These are phyloP conservation scores for Pimpla rufipes DNA, from an alignment of 2,888 invertebrate species.

Conservation along the genomic window DNA sequence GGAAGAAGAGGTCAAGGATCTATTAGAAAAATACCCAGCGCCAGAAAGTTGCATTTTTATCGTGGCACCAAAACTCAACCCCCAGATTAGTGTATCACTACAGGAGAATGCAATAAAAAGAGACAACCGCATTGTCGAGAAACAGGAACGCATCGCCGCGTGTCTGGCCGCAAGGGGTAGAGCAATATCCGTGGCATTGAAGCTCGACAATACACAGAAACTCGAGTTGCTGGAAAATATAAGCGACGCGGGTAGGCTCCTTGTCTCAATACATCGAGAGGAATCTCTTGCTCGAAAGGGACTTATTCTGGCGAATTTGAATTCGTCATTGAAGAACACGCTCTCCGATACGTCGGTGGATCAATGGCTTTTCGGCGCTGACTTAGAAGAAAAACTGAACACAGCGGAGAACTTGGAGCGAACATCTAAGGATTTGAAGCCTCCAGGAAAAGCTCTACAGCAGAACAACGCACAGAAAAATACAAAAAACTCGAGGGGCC, in stretches of 20 bases:
- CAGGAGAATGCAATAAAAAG: constrained; percentile 48
- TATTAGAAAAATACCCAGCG: no score
- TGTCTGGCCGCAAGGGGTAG: constrained; percentile 54
- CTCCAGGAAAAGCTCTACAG: constrained; percentile 17
- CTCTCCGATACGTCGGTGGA: constrained; percentile 35
- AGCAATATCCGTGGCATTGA: constrained; percentile 21
- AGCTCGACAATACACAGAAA: constrained; percentile 36
- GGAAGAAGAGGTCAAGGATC: no score
- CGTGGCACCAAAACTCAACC: constrained; percentile 53
- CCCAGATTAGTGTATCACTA: constrained; percentile 51
- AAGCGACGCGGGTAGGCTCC: constrained; percentile 52
- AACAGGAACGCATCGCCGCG: constrained; percentile 53
- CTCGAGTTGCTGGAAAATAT: constrained; percentile 52
- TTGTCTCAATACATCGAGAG: constrained; percentile 53
- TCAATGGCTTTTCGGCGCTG: constrained; percentile 51
- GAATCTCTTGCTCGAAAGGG: constrained; percentile 37
- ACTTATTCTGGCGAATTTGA: constrained; percentile 56
- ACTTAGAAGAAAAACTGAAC: constrained; percentile 53
- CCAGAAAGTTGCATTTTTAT: constrained; percentile 57
- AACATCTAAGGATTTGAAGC: constrained; percentile 54
- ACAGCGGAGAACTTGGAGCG: constrained; percentile 44
- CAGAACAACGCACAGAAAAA: constrained; percentile 14
- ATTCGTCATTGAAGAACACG: constrained; percentile 44
- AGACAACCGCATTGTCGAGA: constrained; percentile 51
- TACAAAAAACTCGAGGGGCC: constrained; percentile 63